Base-by-base conservation (phyloP, 2,797 vertebrate species). In the Catostomus latipinnis region DNA sequence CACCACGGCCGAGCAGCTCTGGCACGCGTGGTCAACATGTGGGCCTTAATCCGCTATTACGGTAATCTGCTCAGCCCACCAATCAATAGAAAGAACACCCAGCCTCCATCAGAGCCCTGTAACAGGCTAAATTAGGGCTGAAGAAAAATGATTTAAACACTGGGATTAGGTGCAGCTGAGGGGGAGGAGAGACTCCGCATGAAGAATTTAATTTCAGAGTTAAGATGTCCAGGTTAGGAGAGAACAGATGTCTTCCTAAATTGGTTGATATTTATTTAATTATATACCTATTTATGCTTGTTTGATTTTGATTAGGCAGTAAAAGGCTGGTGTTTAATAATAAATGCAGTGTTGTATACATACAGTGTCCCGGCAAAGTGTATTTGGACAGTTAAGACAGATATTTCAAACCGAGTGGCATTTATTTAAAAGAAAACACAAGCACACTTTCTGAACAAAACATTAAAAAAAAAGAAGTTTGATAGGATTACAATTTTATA, bases 41-140 rank as follows among this genome's bases (percentile, higher is more conserved):
- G 93, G 93, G 89, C 90, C 88, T 88, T 94, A 94, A 94, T 94
- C 93, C 88, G 93, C 92, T 94, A 94, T 94, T 93, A 93, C 92
- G 91, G 92, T 94, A 94, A 95, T 94, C 93, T 94, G 91, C 93
- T 93, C 92, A 91, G 90, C 89, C 91, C 89, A 89, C 89, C 91
- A 89, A 94, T 94, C 93, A 93, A 93, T 93, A 92, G 90, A 88
- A 89, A 92, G 91, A 89, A 89, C 87, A 85, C 76, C 84, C 80
- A 65, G 78, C 80, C 87, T 87, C 90, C 83, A 89, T 85, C 90
- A 89, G 88, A 90, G 90, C 82, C 14, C 70, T 66, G 88, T 89
- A 90, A 87, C 86, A 85, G 90, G 82, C 85, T 85, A 92, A 91
- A 92, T 92, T 91, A 91, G 89, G 87, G 88, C 89, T 88, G 86